phyloP scores from a whole-genome alignment of 2,888 invertebrate genomes.

The Pogonocherus hispidulus region DNA sequence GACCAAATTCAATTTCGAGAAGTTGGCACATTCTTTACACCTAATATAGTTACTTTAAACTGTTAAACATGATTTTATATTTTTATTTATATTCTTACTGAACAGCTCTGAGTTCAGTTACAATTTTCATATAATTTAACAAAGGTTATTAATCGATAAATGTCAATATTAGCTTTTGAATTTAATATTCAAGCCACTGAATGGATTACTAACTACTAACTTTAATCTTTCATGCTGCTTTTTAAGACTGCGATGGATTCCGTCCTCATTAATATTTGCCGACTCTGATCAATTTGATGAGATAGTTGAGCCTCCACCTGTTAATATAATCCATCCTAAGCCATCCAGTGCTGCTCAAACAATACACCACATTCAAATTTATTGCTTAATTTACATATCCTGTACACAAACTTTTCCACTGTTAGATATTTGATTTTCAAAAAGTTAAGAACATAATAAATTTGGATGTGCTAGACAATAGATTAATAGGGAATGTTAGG shows the following conservation, averaged over 20 bases:
- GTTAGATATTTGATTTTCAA: conserved; percentile 45
- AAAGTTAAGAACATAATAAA: conserved; percentile 42
- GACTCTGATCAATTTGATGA: conserved; percentile 77
- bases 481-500: conserved; percentile 31
- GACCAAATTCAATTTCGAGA: too few relatives aligned
- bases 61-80: too few relatives aligned
- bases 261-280: conserved; percentile 76
- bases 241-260: conserved; percentile 74
- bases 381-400: conserved; percentile 47
- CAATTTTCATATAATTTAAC: too few relatives aligned
- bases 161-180: too few relatives aligned
- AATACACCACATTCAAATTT: conserved; percentile 50
- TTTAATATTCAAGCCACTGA: too few relatives aligned
- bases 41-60: too few relatives aligned
- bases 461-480: conserved; percentile 55
- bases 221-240: conserved; percentile 54
- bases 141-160: too few relatives aligned
- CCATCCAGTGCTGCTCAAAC: conserved; percentile 68
- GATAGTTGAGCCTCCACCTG: conserved; percentile 77
- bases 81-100: too few relatives aligned
- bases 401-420: conserved; percentile 39
- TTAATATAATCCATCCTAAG: conserved; percentile 79
- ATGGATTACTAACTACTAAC: too few relatives aligned
- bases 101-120: too few relatives aligned
- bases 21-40: too few relatives aligned